Conservation (phyloP, 2,888 invertebrate species). For the Microdon myrmicae region DNA sequence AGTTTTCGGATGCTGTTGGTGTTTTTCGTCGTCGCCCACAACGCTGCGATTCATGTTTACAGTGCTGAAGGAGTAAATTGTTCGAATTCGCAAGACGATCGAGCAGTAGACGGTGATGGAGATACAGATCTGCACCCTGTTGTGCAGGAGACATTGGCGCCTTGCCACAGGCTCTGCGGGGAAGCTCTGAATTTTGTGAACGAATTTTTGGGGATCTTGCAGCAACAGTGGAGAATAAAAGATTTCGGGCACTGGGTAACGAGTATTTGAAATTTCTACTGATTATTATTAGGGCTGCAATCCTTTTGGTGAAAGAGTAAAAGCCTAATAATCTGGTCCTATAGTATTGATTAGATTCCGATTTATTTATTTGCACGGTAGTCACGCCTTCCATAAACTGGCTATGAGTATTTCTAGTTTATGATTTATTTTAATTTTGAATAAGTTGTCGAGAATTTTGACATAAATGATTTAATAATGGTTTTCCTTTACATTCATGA, state of each 20-base stretch:
- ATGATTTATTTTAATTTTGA: too few species aligned
- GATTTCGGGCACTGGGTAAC: neutral
- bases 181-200: slow-evolving; percentile 12
- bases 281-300: too few species aligned
- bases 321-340: too few species aligned
- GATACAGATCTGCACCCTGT: slow-evolving; percentile 41
- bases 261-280: too few species aligned
- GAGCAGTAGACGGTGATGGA: slow-evolving; percentile 3
- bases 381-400: too few species aligned
- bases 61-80: slow-evolving; percentile 43
- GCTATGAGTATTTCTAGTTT: too few species aligned
- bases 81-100: slow-evolving; percentile 43
- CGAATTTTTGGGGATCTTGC: slow-evolving; percentile 2
- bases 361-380: too few species aligned
- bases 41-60: slow-evolving; percentile 13
- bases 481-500: too few species aligned
- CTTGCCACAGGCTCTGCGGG: slow-evolving; percentile 36
- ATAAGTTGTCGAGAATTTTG: too few species aligned
- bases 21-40: slow-evolving; percentile 42
- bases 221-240: neutral
- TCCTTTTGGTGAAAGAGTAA: too few species aligned
- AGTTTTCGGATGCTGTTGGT: slow-evolving; percentile 13
- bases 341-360: too few species aligned
- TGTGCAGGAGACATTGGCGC: slow-evolving; percentile 49
- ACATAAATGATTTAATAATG: too few species aligned